Evolutionary conservation across 2,888 invertebrate species (phyloP).

Genomic region (Chloromyia formosa): DNA sequence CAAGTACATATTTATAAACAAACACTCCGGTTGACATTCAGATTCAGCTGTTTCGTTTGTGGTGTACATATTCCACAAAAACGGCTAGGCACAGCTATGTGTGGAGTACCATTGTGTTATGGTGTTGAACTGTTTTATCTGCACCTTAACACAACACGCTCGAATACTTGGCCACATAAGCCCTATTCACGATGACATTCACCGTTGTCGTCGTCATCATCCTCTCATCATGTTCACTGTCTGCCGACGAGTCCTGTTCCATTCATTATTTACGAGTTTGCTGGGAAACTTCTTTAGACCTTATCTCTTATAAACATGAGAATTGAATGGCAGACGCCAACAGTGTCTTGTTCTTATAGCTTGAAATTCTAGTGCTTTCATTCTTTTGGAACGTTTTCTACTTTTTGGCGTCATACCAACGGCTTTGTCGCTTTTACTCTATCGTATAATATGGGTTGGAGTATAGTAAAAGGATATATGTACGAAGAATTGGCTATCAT

Average conservation of each 20-base stretch:
- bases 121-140: slow-evolving; percentile 26
- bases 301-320: slow-evolving; percentile 18
- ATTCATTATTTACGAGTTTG: slow-evolving; percentile 34
- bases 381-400: too few species aligned
- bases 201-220: neutral
- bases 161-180: slow-evolving; percentile 4
- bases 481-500: too few species aligned
- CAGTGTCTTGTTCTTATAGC: neutral
- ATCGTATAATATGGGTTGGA: too few species aligned
- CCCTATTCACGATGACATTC: neutral
- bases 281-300: slow-evolving; percentile 23
- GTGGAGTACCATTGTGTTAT: slow-evolving; percentile 13
- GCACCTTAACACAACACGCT: slow-evolving; percentile 17
- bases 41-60: too few species aligned
- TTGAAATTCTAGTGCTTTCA: neutral
- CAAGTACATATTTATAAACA: too few species aligned
- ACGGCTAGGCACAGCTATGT: slow-evolving; percentile 14
- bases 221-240: too few species aligned
- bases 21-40: too few species aligned
- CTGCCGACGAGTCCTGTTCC: slow-evolving; percentile 9
- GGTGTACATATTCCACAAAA: too few species aligned
- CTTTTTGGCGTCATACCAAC: too few species aligned
- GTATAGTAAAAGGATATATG: too few species aligned
- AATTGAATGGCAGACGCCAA: slow-evolving; percentile 5
- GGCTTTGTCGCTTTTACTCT: too few species aligned